Evolutionary conservation across 2,888 invertebrate species (phyloP).

Genomic region (Drosophila leonis): DNA sequence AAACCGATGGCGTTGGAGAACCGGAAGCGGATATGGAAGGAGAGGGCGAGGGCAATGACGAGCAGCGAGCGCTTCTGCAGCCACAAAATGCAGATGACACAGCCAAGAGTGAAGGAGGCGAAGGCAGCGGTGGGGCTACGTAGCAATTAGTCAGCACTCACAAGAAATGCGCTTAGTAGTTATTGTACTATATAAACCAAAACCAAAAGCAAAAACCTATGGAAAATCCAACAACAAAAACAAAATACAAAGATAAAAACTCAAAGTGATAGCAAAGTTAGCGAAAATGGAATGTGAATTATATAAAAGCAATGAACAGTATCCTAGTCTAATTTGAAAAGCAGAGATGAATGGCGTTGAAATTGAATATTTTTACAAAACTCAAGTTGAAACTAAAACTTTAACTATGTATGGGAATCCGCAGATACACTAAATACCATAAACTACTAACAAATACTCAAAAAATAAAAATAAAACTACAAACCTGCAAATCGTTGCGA

Average conservation of each 20-base stretch:
- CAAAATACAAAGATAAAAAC: constrained; percentile 52
- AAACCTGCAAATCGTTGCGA: constrained; percentile 42
- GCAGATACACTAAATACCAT: constrained; percentile 20
- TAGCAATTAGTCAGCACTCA: constrained; percentile 82
- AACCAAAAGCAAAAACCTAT: constrained; percentile 20
- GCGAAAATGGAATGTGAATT: constrained; percentile 83
- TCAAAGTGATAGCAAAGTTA: constrained; percentile 80
- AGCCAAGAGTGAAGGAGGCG: constrained; percentile 17
- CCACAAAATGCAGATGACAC: constrained; percentile 39
- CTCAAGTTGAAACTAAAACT: constrained; percentile 44
- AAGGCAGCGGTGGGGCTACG: constrained; percentile 77
- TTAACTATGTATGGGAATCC: constrained; percentile 34
- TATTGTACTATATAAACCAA: constrained; percentile 51
- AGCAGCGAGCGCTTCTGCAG: constrained; percentile 84
- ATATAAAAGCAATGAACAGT: constrained; percentile 84
- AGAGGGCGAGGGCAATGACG: constrained; percentile 80
- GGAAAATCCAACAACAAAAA: constrained; percentile 36
- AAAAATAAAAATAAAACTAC: constrained; percentile 24
- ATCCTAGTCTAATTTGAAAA: constrained; percentile 78
- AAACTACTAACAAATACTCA: constrained; percentile 17
- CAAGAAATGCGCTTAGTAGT: constrained; percentile 62
- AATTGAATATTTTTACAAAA: constrained; percentile 74
- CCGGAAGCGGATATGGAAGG: constrained; percentile 23
- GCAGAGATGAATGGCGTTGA: constrained; percentile 53
- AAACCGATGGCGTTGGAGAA: constrained; percentile 52